Percentiles rank a stretch among this genome's conserved stretches.
Conservation (phyloP, 2,113 vertebrate species). For the Sclerurus mexicanus region DNA sequence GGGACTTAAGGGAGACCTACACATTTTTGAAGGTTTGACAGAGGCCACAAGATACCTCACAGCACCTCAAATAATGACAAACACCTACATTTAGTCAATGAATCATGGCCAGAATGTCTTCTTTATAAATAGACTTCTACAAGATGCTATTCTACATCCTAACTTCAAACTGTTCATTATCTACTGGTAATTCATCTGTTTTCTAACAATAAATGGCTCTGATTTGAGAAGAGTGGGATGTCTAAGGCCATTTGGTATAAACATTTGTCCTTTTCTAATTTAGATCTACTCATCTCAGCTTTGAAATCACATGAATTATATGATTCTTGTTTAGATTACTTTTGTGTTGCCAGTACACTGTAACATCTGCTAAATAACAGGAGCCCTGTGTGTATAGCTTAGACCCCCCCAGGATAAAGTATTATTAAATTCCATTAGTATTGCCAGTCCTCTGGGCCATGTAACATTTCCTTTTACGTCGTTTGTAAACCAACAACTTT, state of each 20-base stretch:
- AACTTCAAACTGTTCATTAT: not conserved
- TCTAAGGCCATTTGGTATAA: not conserved
- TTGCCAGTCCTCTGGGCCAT: not conserved
- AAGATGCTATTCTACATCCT: not conserved
- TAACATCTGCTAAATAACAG: not conserved
- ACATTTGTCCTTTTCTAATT: not conserved
- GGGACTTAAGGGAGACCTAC: not conserved
- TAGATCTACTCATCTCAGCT: not conserved
- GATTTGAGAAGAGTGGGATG: not conserved
- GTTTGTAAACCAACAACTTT: conserved; percentile 36
- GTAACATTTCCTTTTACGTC: not conserved
- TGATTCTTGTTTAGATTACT: not conserved
- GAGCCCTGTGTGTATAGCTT: not conserved
- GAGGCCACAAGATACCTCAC: not conserved
- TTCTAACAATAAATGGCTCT: conserved; percentile 19
- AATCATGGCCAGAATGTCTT: not conserved
- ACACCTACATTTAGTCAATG: conserved; percentile 17
- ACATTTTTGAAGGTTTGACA: not conserved
- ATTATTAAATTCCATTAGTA: conserved; percentile 6
- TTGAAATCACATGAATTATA: not conserved
- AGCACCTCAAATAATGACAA: not conserved
- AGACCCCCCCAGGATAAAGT: not conserved
- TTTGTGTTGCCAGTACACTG: not conserved
- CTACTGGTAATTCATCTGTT: not conserved
- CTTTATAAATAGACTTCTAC: conserved; percentile 23